Evolutionary conservation across 2,888 invertebrate species (phyloP).

Genomic region (Ophioninae sp.): DNA sequence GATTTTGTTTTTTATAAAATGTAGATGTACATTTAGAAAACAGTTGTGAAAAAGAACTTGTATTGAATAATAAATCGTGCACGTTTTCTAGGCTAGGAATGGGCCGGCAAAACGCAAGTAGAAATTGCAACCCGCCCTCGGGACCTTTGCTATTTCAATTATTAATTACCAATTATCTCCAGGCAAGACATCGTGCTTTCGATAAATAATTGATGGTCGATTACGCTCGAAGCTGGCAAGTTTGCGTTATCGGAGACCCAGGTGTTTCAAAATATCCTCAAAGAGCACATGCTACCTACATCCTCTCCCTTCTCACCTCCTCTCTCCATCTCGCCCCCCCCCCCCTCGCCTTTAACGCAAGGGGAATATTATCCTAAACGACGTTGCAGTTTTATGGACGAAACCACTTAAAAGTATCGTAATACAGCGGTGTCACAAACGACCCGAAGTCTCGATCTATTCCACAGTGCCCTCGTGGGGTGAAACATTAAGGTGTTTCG

Average conservation of each 20-base stretch:
- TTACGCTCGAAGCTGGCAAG: conserved; percentile 1
- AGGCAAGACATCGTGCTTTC: conserved; percentile 6
- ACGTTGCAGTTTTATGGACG: conserved; percentile 77
- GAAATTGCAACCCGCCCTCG: background rate
- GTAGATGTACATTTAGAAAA: too few relatives aligned
- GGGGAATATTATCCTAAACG: conserved; percentile 56
- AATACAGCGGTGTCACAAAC: conserved; percentile 59
- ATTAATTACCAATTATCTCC: background rate
- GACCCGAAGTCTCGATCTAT: background rate
- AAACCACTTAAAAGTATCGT: conserved; percentile 79
- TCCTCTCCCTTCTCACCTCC: conserved; percentile 25
- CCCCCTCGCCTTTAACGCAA: conserved; percentile 51
- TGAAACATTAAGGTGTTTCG: conserved; percentile 73
- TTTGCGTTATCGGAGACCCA: conserved; percentile 34
- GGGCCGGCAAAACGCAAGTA: background rate
- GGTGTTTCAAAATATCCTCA: conserved; percentile 39
- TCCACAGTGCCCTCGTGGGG: background rate
- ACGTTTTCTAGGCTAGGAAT: background rate
- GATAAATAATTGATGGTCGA: conserved; percentile 44
- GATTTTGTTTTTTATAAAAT: too few relatives aligned
- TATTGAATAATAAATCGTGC: background rate
- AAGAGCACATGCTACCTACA: conserved; percentile 36
- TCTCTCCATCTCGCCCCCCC: conserved; percentile 6
- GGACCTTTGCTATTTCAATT: background rate
- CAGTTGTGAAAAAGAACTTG: too few relatives aligned